phyloP scores from a whole-genome alignment of 2,888 invertebrate species.

The Hirudinaria manillensis region DNA sequence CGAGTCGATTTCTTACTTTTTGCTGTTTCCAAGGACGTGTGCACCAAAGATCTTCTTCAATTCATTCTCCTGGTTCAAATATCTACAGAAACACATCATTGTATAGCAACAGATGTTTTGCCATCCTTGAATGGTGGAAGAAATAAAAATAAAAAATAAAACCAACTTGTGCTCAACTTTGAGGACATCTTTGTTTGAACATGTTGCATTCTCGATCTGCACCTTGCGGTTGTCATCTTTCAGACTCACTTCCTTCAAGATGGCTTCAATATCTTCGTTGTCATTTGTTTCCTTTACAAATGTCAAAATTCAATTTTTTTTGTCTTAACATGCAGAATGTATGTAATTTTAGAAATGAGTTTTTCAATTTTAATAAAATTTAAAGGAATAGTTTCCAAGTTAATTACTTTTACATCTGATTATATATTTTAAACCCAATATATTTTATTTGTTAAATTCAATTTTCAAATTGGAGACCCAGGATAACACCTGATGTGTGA shows the following conservation, averaged over 20 bases:
- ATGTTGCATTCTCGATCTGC: neutral
- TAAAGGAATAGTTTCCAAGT: no score
- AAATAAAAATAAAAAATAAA: conserved; percentile 1
- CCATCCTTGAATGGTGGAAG: neutral
- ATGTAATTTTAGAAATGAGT: no score
- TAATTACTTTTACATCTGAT: no score
- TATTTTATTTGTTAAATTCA: no score
- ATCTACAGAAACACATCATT: conserved; percentile 31
- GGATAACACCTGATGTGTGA: no score
- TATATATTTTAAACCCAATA: no score
- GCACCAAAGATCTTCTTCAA: conserved; percentile 71
- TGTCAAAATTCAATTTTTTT: neutral
- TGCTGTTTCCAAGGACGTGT: neutral
- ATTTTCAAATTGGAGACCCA: no score
- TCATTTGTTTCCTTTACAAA: neutral
- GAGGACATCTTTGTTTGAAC: conserved; percentile 1
- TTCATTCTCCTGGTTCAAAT: conserved; percentile 74
- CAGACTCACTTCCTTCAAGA: conserved; percentile 9
- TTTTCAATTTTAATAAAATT: no score
- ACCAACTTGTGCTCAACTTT: conserved; percentile 14
- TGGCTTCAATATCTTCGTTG: conserved; percentile 19
- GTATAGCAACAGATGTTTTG: neutral
- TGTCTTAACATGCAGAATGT: neutral
- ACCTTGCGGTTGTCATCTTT: neutral
- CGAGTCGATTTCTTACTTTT: neutral